Base-by-base conservation (phyloP, 2,888 invertebrate species). In the Hartigia nigra region DNA sequence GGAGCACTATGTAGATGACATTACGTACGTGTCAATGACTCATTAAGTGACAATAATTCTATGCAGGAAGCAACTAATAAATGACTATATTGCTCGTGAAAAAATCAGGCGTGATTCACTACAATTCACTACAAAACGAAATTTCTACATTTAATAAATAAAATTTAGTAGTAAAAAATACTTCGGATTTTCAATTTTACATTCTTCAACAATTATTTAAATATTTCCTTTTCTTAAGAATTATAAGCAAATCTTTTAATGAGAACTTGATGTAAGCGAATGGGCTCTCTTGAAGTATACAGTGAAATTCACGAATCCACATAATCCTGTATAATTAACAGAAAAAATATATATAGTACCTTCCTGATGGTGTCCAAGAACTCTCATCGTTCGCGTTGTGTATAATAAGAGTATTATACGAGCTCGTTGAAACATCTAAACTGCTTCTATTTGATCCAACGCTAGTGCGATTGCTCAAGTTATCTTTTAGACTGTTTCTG, bases 381-480 rank as follows among this genome's bases (percentile, higher is more conserved):
- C 95, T 95, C 87, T 96, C 95, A 84, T 94, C 94, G 82, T 95
- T 94, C 55, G 94, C 94, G 88, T 94, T 96, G 90, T 97, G 96
- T 87, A 97, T 97, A 84, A 97, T 96, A 74, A 97, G 93, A 23
- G 97, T 97, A 88, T 96, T 96, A 89, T 96, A 97, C 3, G 96
- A 96, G 77, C 96, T 96, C 12, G 96, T 95, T 37, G 96, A 96
- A 5, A 95, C 95, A 90, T 96, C 96, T 85, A 95, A 91, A 36
- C 94, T 94, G 85, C 94, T 94, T 79, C 94, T 92, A 88, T 94
- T 95, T 76, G 94, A 94, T 34, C 94, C 94, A 3, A 94, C 92
- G 4, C 94, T 94, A 87, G 95, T 95, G 75, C 95, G 93, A 89
- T 95, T 95, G 79, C 93, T 93, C 83, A 93, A 89, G 88, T 93